These are phyloP conservation scores for Chaetodon trifascialis DNA, from an alignment of 2,113 vertebrate species.

Conservation along the genomic window DNA sequence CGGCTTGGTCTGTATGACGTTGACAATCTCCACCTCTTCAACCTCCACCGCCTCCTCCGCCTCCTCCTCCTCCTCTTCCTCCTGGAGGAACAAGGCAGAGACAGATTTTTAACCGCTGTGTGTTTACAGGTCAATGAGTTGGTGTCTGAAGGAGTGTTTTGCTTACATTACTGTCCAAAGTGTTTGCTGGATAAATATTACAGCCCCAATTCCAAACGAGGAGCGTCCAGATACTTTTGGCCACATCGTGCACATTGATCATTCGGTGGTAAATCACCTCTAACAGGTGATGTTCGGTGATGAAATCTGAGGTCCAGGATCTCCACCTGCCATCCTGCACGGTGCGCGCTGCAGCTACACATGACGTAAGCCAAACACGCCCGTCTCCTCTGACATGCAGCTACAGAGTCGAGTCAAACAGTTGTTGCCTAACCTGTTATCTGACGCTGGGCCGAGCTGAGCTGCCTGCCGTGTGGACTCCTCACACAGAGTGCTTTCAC, in stretches of 20 bases:
- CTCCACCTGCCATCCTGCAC: neutral
- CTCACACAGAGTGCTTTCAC: constrained; percentile 19
- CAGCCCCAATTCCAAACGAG: too few relatives aligned
- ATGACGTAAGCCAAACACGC: constrained; percentile 1
- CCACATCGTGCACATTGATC: too few relatives aligned
- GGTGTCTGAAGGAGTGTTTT: too few relatives aligned
- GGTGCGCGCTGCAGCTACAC: neutral
- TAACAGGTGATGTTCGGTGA: too few relatives aligned
- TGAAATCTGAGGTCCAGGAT: neutral
- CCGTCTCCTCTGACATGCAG: constrained; percentile 9
- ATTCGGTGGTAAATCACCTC: neutral
- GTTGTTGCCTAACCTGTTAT: constrained; percentile 37
- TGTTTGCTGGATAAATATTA: too few relatives aligned
- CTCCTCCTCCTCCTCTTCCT: constrained; percentile 19
- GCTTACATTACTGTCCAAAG: neutral
- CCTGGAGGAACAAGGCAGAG: constrained; percentile 25
- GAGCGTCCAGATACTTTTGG: too few relatives aligned
- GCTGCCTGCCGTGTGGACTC: neutral
- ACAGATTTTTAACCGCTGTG: neutral
- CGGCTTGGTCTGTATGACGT: constrained; percentile 41
- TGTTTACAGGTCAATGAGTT: neutral
- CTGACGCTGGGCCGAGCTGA: neutral
- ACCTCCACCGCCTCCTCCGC: constrained; percentile 48
- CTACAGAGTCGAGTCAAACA: constrained; percentile 29
- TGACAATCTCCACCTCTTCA: constrained; percentile 70